A percentile compares a stretch with the other conserved stretches of the same genome.
These are phyloP conservation scores for Potamilus streckersoni DNA, from an alignment of 1,140 invertebrate species.

Conservation along the genomic window DNA sequence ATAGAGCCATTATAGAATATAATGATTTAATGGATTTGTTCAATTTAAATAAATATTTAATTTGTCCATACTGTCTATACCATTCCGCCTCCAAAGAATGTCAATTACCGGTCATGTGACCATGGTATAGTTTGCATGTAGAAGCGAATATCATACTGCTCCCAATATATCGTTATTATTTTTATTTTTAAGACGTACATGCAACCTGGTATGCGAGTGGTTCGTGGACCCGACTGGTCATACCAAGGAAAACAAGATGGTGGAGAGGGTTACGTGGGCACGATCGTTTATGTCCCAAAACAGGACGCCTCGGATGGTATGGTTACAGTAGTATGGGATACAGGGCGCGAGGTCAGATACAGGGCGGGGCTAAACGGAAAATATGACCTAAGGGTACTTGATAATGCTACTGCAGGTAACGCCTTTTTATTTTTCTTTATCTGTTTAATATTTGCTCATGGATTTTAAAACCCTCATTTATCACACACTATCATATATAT, in stretches of 20 bases:
- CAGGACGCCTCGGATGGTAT: constrained; percentile 28
- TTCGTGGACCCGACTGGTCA: constrained; percentile 39
- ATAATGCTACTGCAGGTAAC: constrained; percentile 42
- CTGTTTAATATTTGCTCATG: too few relatives aligned
- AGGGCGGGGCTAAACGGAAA: constrained; percentile 43
- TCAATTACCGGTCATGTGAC: too few relatives aligned
- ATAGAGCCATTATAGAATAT: too few relatives aligned
- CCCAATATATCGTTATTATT: too few relatives aligned
- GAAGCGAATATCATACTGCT: too few relatives aligned
- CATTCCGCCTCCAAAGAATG: too few relatives aligned
- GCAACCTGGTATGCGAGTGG: constrained; percentile 32
- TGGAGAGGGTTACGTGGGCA: constrained; percentile 41
- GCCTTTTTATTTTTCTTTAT: not conserved
- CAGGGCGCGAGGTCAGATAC: constrained; percentile 31
- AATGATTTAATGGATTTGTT: too few relatives aligned
- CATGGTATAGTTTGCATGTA: too few relatives aligned
- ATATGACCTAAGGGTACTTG: constrained; percentile 45
- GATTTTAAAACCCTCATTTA: too few relatives aligned
- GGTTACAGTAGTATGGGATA: constrained; percentile 49
- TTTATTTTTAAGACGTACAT: constrained; percentile 10
- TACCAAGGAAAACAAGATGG: constrained; percentile 27
- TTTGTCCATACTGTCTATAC: too few relatives aligned
- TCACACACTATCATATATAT: too few relatives aligned
- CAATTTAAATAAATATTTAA: too few relatives aligned
- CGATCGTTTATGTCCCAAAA: constrained; percentile 34